Evolutionary conservation across 2,888 invertebrate genomes (phyloP).

Genomic region (Mesorhabditis sp.): DNA sequence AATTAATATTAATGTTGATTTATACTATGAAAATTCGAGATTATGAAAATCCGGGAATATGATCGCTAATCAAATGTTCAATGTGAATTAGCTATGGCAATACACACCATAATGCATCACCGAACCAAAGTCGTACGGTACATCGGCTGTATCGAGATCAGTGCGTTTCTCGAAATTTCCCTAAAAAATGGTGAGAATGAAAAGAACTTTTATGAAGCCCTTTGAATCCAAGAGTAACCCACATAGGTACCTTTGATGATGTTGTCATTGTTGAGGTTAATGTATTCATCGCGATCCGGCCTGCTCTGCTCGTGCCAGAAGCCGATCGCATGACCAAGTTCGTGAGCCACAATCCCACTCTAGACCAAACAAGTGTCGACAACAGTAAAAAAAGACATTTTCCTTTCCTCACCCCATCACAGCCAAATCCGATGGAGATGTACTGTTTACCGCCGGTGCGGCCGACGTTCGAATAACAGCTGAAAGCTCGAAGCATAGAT

Average conservation of each 20-base stretch:
- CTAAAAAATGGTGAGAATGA: slow-evolving; percentile 10
- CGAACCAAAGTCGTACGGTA: slow-evolving; percentile 42
- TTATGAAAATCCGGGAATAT: too few relatives aligned
- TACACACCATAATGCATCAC: slow-evolving; percentile 41
- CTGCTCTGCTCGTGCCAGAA: slow-evolving; percentile 46
- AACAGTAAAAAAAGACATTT: background rate
- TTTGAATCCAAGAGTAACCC: slow-evolving; percentile 3
- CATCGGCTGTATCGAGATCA: slow-evolving; percentile 28
- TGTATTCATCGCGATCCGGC: slow-evolving; percentile 37
- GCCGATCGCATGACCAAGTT: slow-evolving; percentile 43
- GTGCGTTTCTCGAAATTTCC: slow-evolving; percentile 39
- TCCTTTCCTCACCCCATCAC: slow-evolving; percentile 26
- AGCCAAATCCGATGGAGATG: slow-evolving; percentile 43
- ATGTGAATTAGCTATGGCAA: too few relatives aligned
- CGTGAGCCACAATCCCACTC: slow-evolving; percentile 44
- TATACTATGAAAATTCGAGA: too few relatives aligned
- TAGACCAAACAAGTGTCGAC: slow-evolving; percentile 11
- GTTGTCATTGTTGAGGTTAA: slow-evolving; percentile 37
- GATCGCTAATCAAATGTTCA: too few relatives aligned
- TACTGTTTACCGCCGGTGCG: slow-evolving; percentile 40
- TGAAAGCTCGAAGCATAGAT: slow-evolving; percentile 11
- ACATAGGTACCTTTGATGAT: slow-evolving; percentile 33
- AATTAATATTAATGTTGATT: too few relatives aligned
- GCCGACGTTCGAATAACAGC: slow-evolving; percentile 47
- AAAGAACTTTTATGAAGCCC: background rate